A percentile compares a stretch with the other conserved stretches of the same genome.
phyloP scores from a whole-genome alignment of 1,140 invertebrate species.

The Tetragnatha versicolor region DNA sequence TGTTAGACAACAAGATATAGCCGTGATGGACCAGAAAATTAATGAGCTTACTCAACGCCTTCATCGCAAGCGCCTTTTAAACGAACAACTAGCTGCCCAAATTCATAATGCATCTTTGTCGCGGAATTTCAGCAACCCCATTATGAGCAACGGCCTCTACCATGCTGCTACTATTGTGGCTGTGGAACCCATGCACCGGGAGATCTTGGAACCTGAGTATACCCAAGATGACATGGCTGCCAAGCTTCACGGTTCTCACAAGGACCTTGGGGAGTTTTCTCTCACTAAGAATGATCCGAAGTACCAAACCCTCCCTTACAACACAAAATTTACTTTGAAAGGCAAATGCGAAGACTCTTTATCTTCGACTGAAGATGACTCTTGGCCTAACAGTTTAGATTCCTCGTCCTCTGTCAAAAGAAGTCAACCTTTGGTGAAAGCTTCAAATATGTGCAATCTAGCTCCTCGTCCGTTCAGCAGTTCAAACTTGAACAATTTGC shows the following conservation, averaged over 20 bases:
- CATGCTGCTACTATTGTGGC: constrained; percentile 72
- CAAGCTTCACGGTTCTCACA: constrained; percentile 23
- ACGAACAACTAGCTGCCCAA: constrained; percentile 83
- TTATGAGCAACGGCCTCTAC: constrained; percentile 10
- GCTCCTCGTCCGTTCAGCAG: constrained; percentile 27
- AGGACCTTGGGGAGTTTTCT: constrained; percentile 62
- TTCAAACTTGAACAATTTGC: too few relatives aligned
- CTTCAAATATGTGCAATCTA: constrained; percentile 22
- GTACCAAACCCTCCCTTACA: constrained; percentile 91
- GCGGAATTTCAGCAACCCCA: neutral
- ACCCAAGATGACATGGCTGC: constrained; percentile 61
- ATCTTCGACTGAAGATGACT: constrained; percentile 37
- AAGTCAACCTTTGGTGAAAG: neutral
- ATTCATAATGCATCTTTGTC: constrained; percentile 63
- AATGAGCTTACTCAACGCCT: constrained; percentile 89
- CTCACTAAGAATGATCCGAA: constrained; percentile 89
- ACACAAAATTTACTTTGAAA: constrained; percentile 74
- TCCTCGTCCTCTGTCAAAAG: constrained; percentile 6
- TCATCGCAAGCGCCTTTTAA: constrained; percentile 83
- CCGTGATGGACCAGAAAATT: constrained; percentile 88
- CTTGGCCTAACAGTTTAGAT: constrained; percentile 29
- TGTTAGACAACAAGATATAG: constrained; percentile 86
- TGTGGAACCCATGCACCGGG: constrained; percentile 83
- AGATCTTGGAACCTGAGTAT: constrained; percentile 62
- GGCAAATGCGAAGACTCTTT: constrained; percentile 43